Evolutionary conservation across 1,140 invertebrate species (phyloP), one percentile per base, ranked within the genome.

Genomic region (Epicauta chinensis): DNA sequence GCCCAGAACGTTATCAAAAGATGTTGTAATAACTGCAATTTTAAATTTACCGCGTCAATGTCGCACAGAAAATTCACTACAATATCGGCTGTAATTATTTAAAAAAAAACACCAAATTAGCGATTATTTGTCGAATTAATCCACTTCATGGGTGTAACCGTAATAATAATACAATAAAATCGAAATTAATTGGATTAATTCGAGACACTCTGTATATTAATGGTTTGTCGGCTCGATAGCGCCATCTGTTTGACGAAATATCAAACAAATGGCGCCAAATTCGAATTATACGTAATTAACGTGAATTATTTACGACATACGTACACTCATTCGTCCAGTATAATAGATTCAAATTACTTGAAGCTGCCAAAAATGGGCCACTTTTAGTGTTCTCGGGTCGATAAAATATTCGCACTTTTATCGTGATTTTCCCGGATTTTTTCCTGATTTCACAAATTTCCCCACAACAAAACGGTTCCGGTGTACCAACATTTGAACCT

Each of bases 251-350:
- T 23, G 23, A 5, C 23, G 23, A 3, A 7, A 0, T 7, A 2
- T 23, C 7, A 23, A 23, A 5, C 7, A n/a, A n/a, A 5, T 23
- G 23, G 23, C 7, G 23, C 4, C 0, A 23, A 23, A 23, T 23
- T 23, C 23, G 7, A 23, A 23, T 23, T 36, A n/a, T n/a, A n/a
- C n/a, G n/a, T n/a, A n/a, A n/a, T n/a, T n/a, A n/a, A n/a, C n/a
- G n/a, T n/a, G n/a, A n/a, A n/a, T n/a, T n/a, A n/a, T n/a, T n/a
- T n/a, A n/a, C n/a, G n/a, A n/a, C n/a, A n/a, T 55, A 55, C 34
- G 69, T 73, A 76, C 86, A 77, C 76, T 90, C 84, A 16, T 87
- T 75, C 38, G 80, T 84, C 83, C 86, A 90, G 68, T 85, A 92
- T 0, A 91, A 62, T 35, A 84, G 68, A 66, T 90, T 91, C 5